A percentile compares a stretch with the other conserved stretches of the same genome.
phyloP scores from a whole-genome alignment of 2,888 invertebrate genomes.

The Cantharis rustica region DNA sequence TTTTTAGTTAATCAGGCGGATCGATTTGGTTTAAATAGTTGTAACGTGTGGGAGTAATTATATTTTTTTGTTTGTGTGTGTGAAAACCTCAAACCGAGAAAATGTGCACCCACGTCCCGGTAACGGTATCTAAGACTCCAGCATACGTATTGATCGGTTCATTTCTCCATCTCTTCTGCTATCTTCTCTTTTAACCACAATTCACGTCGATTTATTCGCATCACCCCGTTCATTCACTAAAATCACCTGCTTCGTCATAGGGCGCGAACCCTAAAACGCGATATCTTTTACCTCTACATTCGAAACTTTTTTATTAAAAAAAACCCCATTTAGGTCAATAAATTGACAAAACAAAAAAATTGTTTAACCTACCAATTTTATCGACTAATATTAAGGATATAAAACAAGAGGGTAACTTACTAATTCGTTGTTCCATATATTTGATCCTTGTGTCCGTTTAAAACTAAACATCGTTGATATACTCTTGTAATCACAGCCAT shows the following conservation, averaged over 20 bases:
- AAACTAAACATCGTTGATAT: slow-evolving; percentile 26
- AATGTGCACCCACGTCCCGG: slow-evolving; percentile 34
- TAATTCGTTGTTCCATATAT: slow-evolving; percentile 30
- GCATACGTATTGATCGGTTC: slow-evolving; percentile 49
- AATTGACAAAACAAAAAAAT: neutral
- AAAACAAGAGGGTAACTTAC: slow-evolving; percentile 14
- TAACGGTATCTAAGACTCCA: slow-evolving; percentile 39
- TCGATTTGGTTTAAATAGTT: slow-evolving; percentile 9
- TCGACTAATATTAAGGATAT: neutral
- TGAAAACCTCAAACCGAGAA: slow-evolving; percentile 20
- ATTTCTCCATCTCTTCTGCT: slow-evolving; percentile 44
- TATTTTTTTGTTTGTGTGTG: slow-evolving; percentile 5
- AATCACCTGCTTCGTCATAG: slow-evolving; percentile 33
- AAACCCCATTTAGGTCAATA: neutral
- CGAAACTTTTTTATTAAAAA: neutral
- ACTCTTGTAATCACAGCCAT: slow-evolving; percentile 46
- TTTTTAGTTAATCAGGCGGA: slow-evolving; percentile 10
- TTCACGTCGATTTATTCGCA: slow-evolving; percentile 40
- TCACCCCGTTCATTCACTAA: slow-evolving; percentile 46
- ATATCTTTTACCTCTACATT: slow-evolving; percentile 1
- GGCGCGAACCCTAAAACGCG: slow-evolving; percentile 19
- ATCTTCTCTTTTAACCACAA: slow-evolving; percentile 45
- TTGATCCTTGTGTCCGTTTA: slow-evolving; percentile 14
- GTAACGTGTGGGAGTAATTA: neutral
- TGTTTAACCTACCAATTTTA: neutral